These are phyloP conservation scores for Dermolepida albohirtum DNA, from an alignment of 2,888 invertebrate genomes.

Conservation along the genomic window DNA sequence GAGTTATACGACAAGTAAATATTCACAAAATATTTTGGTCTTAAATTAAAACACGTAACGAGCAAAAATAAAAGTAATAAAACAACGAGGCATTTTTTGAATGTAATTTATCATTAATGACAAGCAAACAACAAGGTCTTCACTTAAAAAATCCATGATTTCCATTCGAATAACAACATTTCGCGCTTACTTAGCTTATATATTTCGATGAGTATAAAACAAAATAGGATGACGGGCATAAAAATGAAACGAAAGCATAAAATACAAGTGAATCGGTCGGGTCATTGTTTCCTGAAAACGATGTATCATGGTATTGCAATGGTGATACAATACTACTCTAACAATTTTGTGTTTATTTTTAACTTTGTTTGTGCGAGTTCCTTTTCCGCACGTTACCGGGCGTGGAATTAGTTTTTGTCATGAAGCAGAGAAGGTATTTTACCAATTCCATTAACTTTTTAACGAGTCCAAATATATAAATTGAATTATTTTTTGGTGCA, in stretches of 20 bases:
- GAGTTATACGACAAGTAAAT: too few relatives aligned
- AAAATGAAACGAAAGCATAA: neutral
- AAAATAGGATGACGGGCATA: neutral
- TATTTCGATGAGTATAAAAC: slow-evolving; percentile 5
- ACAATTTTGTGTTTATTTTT: slow-evolving; percentile 8
- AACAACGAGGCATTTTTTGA: slow-evolving; percentile 1
- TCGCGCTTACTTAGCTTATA: neutral
- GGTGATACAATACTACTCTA: neutral
- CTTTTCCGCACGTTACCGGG: slow-evolving; percentile 3
- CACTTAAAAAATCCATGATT: slow-evolving; percentile 13
- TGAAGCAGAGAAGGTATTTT: neutral
- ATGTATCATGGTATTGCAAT: slow-evolving; percentile 11
- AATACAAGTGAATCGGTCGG: neutral
- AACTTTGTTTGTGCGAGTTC: slow-evolving; percentile 1
- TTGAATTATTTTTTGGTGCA: slow-evolving; percentile 16
- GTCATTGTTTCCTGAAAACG: slow-evolving; percentile 19
- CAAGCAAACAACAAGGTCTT: slow-evolving; percentile 7
- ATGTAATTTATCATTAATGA: slow-evolving; percentile 26
- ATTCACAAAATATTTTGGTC: too few relatives aligned
- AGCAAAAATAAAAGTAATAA: neutral
- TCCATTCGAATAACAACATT: slow-evolving; percentile 5
- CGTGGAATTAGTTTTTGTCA: slow-evolving; percentile 18
- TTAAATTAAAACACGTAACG: too few relatives aligned
- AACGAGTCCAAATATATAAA: slow-evolving; percentile 16
- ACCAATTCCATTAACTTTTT: slow-evolving; percentile 17